phyloP scores from a whole-genome alignment of 2,888 invertebrate genomes.

The Cantharis rufa region DNA sequence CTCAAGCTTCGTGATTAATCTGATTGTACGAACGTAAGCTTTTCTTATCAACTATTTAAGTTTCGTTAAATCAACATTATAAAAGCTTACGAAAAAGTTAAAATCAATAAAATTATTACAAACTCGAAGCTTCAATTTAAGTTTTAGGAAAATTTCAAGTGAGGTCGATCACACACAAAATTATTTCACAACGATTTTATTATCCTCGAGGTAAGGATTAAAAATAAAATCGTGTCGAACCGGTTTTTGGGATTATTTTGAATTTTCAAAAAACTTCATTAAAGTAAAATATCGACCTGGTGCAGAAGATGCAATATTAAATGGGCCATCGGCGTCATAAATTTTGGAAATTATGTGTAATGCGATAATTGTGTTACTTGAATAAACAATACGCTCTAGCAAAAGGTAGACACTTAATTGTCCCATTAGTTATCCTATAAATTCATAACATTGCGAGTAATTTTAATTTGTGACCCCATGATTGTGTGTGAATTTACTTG shows the following conservation, averaged over 20 bases:
- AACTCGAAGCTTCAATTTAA: neutral
- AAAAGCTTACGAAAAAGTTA: neutral
- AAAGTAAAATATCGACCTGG: neutral
- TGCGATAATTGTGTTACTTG: slow-evolving; percentile 21
- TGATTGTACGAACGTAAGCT: neutral
- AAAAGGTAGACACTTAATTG: slow-evolving; percentile 17
- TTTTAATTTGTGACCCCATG: neutral
- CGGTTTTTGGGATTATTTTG: neutral
- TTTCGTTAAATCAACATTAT: neutral
- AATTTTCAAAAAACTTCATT: neutral
- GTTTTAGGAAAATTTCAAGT: neutral
- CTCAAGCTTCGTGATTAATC: neutral
- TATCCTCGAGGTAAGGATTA: neutral
- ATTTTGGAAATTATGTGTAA: slow-evolving; percentile 19
- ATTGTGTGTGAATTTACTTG: neutral
- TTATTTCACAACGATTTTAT: neutral
- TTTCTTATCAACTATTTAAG: neutral
- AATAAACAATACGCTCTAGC: slow-evolving; percentile 22
- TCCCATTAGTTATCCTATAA: slow-evolving; percentile 14
- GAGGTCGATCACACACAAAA: neutral
- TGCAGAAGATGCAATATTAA: neutral
- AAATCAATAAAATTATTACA: neutral
- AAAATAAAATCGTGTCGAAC: too few species aligned
- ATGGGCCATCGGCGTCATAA: neutral
- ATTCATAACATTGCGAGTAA: slow-evolving; percentile 7